phyloP scores from a whole-genome alignment of 2,888 invertebrate species.

The Hylaea fasciaria region DNA sequence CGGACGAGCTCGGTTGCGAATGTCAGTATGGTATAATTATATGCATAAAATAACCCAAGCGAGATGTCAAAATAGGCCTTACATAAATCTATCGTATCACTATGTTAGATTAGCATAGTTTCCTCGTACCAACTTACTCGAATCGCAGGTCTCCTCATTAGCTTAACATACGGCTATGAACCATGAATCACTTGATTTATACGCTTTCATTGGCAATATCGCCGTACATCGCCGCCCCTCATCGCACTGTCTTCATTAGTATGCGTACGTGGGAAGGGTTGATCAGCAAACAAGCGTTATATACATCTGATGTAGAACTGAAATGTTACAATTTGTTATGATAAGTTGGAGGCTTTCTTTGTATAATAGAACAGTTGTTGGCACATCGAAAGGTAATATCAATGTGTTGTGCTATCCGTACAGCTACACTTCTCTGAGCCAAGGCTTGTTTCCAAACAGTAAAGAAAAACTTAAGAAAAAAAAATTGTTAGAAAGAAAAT shows the following conservation, averaged over 20 bases:
- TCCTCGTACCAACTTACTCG: conserved; percentile 5
- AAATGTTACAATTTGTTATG: conserved; percentile 3
- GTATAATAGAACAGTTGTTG: background rate
- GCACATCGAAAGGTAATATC: background rate
- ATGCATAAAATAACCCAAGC: no score
- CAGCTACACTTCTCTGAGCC: no score
- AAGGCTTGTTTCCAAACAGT: no score
- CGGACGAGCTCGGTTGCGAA: no score
- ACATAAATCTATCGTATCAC: background rate
- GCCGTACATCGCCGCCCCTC: conserved; percentile 29
- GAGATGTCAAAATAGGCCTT: no score
- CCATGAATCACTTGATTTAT: conserved; percentile 36
- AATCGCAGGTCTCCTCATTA: conserved; percentile 34
- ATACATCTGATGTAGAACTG: background rate
- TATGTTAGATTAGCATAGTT: background rate
- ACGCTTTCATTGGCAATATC: conserved; percentile 31
- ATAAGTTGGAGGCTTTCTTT: background rate
- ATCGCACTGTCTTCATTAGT: conserved; percentile 25
- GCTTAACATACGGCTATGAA: conserved; percentile 29
- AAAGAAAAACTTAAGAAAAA: no score
- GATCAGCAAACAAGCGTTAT: conserved; percentile 12
- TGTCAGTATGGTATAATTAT: no score
- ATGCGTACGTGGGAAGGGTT: conserved; percentile 27
- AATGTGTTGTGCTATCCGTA: no score
- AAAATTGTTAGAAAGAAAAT: no score